Base-by-base conservation (phyloP, 2,113 vertebrate genomes). In the Lutjanus erythropterus region DNA sequence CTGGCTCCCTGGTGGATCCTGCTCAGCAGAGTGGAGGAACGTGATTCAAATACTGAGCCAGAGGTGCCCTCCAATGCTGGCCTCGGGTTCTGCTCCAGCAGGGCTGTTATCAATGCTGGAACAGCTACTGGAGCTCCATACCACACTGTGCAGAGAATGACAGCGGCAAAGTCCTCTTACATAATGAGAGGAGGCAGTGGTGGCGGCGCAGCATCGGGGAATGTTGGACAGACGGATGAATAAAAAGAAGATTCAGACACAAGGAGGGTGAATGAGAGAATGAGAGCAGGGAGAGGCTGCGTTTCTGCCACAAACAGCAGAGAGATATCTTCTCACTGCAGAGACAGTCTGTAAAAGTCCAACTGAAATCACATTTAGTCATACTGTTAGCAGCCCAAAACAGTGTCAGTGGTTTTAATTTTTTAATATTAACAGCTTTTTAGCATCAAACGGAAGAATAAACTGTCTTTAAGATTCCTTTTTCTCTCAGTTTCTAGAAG, bases 41-140 rank as follows among this genome's bases (percentile, higher is more conserved):
- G 78, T 82, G 87, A 86, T 60, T 64, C 58, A 68, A 80, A 89
- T 89, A 67, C 80, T 60, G 83, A 91, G 78, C 47, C 84, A 62
- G 46, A 82, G 75, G 69, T 78, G 62, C 41, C 50, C 55, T 76
- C 62, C 41, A 42, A 27, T 15, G 62, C 29, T 75, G 68, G 75
- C 29, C 44, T 58, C 21, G 4, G 61, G 75, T 49, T 71, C 71
- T 74, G 70, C 73, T 65, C 23, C 33, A 75, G 66, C 67, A 27
- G 25, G 60, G 55, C 46, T 60, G 81, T 35, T 86, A 78, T 82
- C 71, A 64, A 35, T 41, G 59, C 84, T 80, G 84, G 80, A 85
- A 49, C 52, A 61, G 75, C 70, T 59, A 69, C 61, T 58, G 58
- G 25, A 55, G 67, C 46, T 66, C 64, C 47, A 52, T 15, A 53